phyloP scores from a whole-genome alignment of 2,113 vertebrate species.

The Perca fluviatilis region DNA sequence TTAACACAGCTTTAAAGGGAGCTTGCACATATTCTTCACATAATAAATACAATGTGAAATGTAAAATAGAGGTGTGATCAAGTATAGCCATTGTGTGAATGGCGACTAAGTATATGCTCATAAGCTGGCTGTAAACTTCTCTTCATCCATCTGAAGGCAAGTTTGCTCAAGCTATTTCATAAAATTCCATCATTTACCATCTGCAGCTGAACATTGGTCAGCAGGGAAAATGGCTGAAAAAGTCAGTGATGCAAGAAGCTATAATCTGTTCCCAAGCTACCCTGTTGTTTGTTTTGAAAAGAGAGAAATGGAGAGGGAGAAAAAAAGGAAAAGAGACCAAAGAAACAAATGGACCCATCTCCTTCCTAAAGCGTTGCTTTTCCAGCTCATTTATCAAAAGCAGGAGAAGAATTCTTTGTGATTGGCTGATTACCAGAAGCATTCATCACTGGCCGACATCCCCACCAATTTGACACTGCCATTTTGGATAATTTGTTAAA shows the following conservation, averaged over 20 bases:
- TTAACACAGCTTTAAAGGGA: constrained; percentile 3
- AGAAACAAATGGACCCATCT: constrained; percentile 85
- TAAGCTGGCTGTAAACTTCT: constrained; percentile 54
- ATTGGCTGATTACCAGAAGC: constrained; percentile 91
- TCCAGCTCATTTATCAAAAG: constrained; percentile 86
- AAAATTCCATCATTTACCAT: constrained; percentile 81
- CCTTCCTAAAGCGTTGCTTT: constrained; percentile 76
- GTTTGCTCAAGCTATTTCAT: constrained; percentile 72
- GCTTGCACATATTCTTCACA: not conserved
- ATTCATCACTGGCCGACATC: constrained; percentile 90
- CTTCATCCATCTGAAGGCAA: constrained; percentile 65
- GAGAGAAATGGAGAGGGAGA: constrained; percentile 67
- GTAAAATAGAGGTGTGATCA: constrained; percentile 15
- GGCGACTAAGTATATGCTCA: constrained; percentile 25
- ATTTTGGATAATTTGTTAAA: constrained; percentile 97
- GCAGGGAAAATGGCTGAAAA: constrained; percentile 79
- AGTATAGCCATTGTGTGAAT: constrained; percentile 29
- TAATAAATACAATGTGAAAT: constrained; percentile 22
- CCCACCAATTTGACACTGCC: constrained; percentile 91
- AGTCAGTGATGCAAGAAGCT: constrained; percentile 84
- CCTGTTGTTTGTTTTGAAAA: constrained; percentile 81
- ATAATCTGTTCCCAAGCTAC: constrained; percentile 83
- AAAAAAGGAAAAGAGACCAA: constrained; percentile 64
- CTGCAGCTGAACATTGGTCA: constrained; percentile 81
- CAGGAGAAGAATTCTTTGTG: constrained; percentile 89